Evolutionary conservation across 1,140 invertebrate genomes (phyloP).

Genomic region (Halesus radiatus): DNA sequence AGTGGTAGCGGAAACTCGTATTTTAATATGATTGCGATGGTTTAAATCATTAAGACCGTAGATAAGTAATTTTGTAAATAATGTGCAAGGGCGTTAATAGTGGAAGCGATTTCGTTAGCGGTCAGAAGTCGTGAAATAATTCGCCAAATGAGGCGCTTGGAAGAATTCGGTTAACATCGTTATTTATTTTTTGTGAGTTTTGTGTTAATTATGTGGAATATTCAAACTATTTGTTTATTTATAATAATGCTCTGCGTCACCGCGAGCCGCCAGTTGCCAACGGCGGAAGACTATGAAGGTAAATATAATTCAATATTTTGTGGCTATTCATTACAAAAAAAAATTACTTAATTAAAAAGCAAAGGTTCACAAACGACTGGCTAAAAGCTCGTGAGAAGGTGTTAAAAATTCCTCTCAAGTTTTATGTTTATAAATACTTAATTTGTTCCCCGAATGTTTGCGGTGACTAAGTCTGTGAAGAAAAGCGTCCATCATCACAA

Average conservation of each 20-base stretch:
- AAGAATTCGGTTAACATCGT: constrained; percentile 10
- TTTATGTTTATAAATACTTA: constrained; percentile 15
- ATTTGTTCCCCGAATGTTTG: neutral
- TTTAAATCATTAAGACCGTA: too few species aligned
- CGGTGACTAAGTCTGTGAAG: constrained; percentile 4
- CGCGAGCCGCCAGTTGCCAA: constrained; percentile 25
- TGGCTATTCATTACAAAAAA: too few species aligned
- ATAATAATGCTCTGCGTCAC: constrained; percentile 11
- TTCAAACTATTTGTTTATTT: constrained; percentile 35
- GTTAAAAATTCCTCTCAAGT: constrained; percentile 3
- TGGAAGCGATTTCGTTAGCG: neutral
- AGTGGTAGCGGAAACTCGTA: too few species aligned
- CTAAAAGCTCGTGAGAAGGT: neutral
- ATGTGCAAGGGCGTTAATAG: neutral
- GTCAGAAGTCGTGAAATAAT: neutral
- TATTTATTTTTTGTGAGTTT: neutral
- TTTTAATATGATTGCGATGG: too few species aligned
- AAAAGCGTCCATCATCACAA: constrained; percentile 15
- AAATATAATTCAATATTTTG: too few species aligned
- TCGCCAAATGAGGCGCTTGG: neutral
- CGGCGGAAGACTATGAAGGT: constrained; percentile 52
- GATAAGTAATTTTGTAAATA: neutral
- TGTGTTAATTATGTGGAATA: constrained; percentile 24
- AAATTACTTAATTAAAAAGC: too few species aligned
- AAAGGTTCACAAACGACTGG: neutral